Evolutionary conservation across 2,797 vertebrate species (phyloP), one percentile per base, ranked within the genome.

Genomic region (Champsocephalus gunnari): DNA sequence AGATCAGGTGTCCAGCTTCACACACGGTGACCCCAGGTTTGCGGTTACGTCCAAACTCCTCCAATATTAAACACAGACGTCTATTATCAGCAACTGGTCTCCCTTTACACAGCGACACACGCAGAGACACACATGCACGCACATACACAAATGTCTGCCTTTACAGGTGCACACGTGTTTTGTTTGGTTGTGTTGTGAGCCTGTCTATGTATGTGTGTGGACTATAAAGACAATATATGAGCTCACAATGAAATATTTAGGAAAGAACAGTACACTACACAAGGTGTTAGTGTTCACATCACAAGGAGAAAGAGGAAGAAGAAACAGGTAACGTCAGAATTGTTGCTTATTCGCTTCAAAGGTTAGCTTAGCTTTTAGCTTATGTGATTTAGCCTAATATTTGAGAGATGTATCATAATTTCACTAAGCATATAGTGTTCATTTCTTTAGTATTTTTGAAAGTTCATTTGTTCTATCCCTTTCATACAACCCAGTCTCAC

Each of bases 11-110:
- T 90, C 94, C 77, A 80, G 86, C 85, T 79, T 85, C 86, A 88
- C 87, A 92, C 89, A 79, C 71, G 14, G 72, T 91, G 91, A 93
- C 92, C 88, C 87, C 84, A 71, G 85, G 63, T 88, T 89, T 95
- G 92, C 81, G 81, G 92, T 96, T 95, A 92, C 95, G 90, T 80
- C 84, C 85, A 85, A 84, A 82, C 91, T 92, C 89, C 86, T 96
- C 78, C 87, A 95, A 94, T 95, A 96, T 95, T 95, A 92, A 95
- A 93, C 88, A 91, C 89, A 88, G 86, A 85, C 89, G 80, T 91
- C 91, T 81, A 92, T 94, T 94, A 89, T 94, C 80, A 90, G 82
- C 77, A 54, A 16, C 80, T 41, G 79, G 88, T 93, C 90, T 95
- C 94, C 82, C 71, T 90, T 95, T 95, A 94, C 94, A 87, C 78